These are phyloP conservation scores for Porites evermanni DNA, from an alignment of 92 coral and sea anemone genomes.

Conservation along the genomic window DNA sequence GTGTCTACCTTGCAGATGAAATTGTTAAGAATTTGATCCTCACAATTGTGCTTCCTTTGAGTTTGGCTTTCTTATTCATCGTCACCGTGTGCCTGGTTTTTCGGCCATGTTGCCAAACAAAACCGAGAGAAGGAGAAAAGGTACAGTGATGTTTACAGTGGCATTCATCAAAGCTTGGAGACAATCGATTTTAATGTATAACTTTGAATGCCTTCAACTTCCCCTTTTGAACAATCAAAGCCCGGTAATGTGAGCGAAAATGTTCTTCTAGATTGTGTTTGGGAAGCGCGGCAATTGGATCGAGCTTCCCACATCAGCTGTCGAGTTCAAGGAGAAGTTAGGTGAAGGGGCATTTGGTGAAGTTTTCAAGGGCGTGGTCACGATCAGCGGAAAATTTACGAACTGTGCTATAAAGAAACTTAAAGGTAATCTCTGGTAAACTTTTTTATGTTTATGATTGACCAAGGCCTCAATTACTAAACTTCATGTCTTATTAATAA, in stretches of 20 bases:
- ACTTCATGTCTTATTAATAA: background rate
- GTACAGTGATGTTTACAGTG: background rate
- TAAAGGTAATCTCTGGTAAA: background rate
- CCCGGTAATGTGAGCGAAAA: too few relatives aligned
- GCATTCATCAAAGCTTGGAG: background rate
- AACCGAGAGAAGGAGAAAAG: background rate
- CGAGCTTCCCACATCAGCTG: slow-evolving; percentile 4
- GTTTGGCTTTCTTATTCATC: slow-evolving; percentile 3
- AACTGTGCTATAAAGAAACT: slow-evolving; percentile 12
- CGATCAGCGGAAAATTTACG: background rate
- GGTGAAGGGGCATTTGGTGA: background rate
- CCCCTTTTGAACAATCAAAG: too few relatives aligned
- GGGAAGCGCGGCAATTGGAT: slow-evolving; percentile 7
- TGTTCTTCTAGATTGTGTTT: background rate
- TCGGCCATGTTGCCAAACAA: slow-evolving; percentile 2
- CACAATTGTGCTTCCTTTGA: slow-evolving; percentile 8
- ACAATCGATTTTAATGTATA: background rate
- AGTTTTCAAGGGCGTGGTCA: slow-evolving; percentile 2
- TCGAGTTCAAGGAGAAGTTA: background rate
- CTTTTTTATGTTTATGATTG: background rate
- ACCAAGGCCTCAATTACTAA: too few relatives aligned
- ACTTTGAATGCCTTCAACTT: background rate
- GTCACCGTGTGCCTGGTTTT: background rate
- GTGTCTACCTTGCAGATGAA: background rate
- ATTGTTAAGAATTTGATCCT: background rate